Evolutionary conservation across 1,140 invertebrate genomes (phyloP).

Genomic region (Drosophila sp.): DNA sequence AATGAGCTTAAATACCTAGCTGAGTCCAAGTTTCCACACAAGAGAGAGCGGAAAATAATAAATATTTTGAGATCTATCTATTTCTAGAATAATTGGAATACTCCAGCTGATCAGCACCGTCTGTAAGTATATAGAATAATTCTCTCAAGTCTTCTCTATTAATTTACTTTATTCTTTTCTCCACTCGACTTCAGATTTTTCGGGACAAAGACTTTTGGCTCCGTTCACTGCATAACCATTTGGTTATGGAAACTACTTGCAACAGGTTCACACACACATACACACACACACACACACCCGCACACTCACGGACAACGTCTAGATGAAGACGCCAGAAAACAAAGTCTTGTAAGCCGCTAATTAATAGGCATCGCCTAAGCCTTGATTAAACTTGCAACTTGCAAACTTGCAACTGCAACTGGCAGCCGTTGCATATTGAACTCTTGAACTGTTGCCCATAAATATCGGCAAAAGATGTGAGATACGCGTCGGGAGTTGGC

Average conservation of each 20-base stretch:
- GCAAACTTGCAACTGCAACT: constrained; percentile 44
- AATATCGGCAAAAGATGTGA: constrained; percentile 75
- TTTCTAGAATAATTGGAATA: no score
- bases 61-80: no score
- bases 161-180: neutral
- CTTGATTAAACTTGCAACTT: constrained; percentile 66
- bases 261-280: constrained; percentile 11
- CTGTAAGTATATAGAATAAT: neutral
- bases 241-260: constrained; percentile 16
- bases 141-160: neutral
- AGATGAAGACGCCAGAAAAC: constrained; percentile 33
- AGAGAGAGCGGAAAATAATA: no score
- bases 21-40: no score
- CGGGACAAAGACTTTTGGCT: constrained; percentile 21
- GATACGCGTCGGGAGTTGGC: constrained; percentile 46
- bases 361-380: constrained; percentile 63
- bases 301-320: constrained; percentile 5
- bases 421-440: constrained; percentile 54
- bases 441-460: constrained; percentile 72
- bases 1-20: no score
- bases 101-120: neutral
- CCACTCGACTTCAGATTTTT: constrained; percentile 3
- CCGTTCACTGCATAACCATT: constrained; percentile 23
- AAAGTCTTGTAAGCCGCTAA: constrained; percentile 64
- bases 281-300: neutral